Evolutionary conservation across 1,140 invertebrate genomes (phyloP).

Genomic region (Drosophila kohkoa): DNA sequence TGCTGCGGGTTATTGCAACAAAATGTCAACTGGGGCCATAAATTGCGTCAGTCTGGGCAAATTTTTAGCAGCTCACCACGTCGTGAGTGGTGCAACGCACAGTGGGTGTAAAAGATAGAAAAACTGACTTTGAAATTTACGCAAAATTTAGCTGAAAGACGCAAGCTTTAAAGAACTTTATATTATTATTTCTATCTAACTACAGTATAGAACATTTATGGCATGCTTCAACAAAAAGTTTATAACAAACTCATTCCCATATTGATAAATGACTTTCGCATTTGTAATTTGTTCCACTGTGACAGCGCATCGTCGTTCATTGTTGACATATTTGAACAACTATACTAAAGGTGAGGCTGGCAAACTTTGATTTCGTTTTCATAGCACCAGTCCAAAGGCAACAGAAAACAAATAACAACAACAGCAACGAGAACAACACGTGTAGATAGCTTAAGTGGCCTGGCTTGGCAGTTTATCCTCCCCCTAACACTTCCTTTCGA

Average conservation of each 20-base stretch:
- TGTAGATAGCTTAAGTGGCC: slow-evolving; percentile 65
- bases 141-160: not conserved
- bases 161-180: not conserved
- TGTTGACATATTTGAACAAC: slow-evolving; percentile 78
- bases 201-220: too few relatives aligned
- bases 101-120: not conserved
- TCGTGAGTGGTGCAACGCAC: slow-evolving; percentile 4
- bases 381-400: slow-evolving; percentile 23
- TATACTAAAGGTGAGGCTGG: slow-evolving; percentile 22
- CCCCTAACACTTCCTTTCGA: slow-evolving; percentile 29
- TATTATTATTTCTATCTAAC: too few relatives aligned
- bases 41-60: slow-evolving; percentile 76
- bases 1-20: slow-evolving; percentile 74
- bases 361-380: slow-evolving; percentile 71
- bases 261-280: not conserved
- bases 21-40: slow-evolving; percentile 79
- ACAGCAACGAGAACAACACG: slow-evolving; percentile 53
- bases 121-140: not conserved
- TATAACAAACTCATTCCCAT: not conserved
- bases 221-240: too few relatives aligned
- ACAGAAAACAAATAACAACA: slow-evolving; percentile 33
- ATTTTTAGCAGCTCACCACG: slow-evolving; percentile 54
- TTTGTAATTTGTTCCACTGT: not conserved
- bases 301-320: slow-evolving; percentile 40
- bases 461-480: slow-evolving; percentile 54